Conservation (phyloP, 2,113 vertebrate genomes). For the Stegostoma tigrinum region DNA sequence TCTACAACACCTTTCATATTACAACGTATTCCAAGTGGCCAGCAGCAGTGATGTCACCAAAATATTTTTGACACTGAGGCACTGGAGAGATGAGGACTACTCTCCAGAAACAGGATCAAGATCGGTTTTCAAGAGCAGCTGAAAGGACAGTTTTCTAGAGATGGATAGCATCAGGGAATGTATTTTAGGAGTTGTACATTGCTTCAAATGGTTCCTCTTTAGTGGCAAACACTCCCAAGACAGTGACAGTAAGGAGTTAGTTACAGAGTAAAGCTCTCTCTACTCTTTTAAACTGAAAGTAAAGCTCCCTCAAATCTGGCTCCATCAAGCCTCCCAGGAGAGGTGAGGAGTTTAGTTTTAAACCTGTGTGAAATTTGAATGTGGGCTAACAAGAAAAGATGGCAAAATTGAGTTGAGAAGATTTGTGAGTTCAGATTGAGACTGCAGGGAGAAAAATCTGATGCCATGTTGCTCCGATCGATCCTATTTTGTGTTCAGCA, state of each 20-base stretch:
- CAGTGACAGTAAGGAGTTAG: not conserved
- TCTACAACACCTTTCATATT: not conserved
- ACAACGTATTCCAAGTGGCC: not conserved
- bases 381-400: too few species aligned
- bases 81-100: not conserved
- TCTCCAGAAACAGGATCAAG: not conserved
- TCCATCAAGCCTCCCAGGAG: not conserved
- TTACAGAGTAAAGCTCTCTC: conserved; percentile 6
- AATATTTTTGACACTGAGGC: not conserved
- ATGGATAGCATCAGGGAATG: not conserved
- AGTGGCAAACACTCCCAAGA: too few species aligned
- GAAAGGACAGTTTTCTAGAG: not conserved
- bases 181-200: not conserved
- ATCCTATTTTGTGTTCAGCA: too few species aligned
- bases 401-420: too few species aligned
- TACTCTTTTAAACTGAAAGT: not conserved
- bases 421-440: too few species aligned
- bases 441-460: too few species aligned
- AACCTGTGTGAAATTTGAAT: too few species aligned
- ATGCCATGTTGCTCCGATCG: too few species aligned
- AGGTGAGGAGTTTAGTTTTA: too few species aligned
- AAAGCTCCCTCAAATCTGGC: not conserved
- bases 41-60: not conserved
- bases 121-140: too few species aligned
- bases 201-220: too few species aligned